These are phyloP conservation scores for Anas flavirostris DNA, from an alignment of 2,797 vertebrate genomes.

Conservation along the genomic window DNA sequence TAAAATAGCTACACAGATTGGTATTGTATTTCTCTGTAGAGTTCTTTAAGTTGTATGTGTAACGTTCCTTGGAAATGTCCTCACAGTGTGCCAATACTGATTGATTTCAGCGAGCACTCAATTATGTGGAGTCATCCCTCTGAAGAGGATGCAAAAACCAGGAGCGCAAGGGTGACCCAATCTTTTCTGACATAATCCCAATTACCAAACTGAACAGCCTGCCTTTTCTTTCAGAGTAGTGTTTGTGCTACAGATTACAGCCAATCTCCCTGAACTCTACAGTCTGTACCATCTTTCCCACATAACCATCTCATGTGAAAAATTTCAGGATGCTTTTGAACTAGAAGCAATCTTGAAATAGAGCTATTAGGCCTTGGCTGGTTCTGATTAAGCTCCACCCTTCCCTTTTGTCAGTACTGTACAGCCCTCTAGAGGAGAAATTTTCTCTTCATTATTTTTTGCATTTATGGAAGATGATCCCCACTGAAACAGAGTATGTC, in stretches of 20 bases:
- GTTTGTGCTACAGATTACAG: not conserved
- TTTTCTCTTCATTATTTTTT: not conserved
- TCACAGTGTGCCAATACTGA: not conserved
- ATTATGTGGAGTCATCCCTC: fast-evolving
- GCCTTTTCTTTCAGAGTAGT: not conserved
- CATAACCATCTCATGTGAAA: not conserved
- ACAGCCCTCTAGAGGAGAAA: not conserved
- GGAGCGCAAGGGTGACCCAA: not conserved
- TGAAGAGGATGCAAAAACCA: not conserved
- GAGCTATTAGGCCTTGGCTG: not conserved
- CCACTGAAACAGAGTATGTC: not conserved
- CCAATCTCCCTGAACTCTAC: not conserved
- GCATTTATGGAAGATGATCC: not conserved
- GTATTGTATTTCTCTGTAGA: not conserved
- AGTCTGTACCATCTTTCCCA: not conserved
- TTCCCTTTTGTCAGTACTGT: not conserved
- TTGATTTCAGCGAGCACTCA: not conserved
- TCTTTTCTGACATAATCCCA: not conserved
- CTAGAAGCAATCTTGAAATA: not conserved
- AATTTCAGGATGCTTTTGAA: not conserved
- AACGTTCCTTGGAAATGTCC: not conserved
- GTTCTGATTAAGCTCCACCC: not conserved
- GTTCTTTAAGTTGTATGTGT: fast-evolving
- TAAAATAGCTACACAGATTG: not conserved
- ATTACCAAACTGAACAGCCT: not conserved